A percentile compares a stretch with the other conserved stretches of the same genome.
Evolutionary conservation across 2,113 vertebrate genomes (phyloP).

Genomic region (Mustela lutreola): DNA sequence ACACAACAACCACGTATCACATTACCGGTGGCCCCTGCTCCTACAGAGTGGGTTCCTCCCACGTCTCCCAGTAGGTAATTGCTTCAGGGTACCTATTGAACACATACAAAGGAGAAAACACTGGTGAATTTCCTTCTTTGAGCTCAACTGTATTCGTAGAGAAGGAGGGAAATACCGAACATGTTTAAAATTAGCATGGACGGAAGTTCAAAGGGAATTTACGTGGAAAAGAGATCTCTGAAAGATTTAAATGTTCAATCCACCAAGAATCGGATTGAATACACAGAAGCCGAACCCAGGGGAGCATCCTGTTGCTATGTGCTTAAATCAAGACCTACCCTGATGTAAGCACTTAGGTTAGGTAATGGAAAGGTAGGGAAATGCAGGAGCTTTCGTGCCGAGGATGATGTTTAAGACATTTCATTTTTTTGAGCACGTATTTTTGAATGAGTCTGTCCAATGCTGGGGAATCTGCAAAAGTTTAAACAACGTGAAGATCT

Average conservation of each 20-base stretch:
- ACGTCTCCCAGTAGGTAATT: neutral
- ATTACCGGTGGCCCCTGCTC: constrained; percentile 28
- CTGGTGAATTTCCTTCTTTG: constrained; percentile 33
- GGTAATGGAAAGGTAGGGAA: neutral
- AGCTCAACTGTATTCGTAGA: neutral
- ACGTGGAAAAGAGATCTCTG: neutral
- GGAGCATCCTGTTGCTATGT: too few species aligned
- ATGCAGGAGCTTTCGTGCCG: accelerated
- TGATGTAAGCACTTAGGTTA: neutral
- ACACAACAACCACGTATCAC: constrained; percentile 34
- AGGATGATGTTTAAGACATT: neutral
- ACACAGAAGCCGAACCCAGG: too few species aligned
- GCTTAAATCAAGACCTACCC: neutral
- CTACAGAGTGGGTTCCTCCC: constrained; percentile 10
- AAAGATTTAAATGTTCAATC: neutral
- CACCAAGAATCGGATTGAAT: neutral
- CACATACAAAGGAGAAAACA: constrained; percentile 32
- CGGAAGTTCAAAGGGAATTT: neutral
- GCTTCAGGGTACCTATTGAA: constrained; percentile 7
- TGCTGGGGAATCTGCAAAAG: neutral
- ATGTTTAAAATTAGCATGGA: constrained; percentile 20
- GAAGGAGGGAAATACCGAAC: neutral
- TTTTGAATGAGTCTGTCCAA: neutral
- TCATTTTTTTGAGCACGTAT: neutral
- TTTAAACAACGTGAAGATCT: neutral